These are phyloP conservation scores for Mystacides longicornis DNA, from an alignment of 2,888 invertebrate genomes.

Conservation along the genomic window DNA sequence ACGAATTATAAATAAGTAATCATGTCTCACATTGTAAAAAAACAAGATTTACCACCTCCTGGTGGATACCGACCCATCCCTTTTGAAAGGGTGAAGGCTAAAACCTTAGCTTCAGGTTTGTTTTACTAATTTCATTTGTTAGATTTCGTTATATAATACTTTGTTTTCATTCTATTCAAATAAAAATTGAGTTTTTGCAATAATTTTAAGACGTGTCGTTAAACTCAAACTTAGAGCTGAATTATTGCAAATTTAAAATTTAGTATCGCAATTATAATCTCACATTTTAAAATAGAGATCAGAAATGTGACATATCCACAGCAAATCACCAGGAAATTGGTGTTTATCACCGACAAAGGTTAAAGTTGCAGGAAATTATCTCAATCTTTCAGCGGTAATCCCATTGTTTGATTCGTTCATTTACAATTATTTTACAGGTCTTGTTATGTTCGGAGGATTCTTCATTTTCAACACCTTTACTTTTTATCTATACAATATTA, in stretches of 20 bases:
- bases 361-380: too few species aligned
- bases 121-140: background rate
- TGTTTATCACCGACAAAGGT: too few species aligned
- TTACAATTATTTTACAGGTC: constrained; percentile 47
- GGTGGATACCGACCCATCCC: constrained; percentile 82
- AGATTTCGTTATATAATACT: constrained; percentile 2
- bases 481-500: constrained; percentile 51
- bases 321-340: too few species aligned
- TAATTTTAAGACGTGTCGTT: too few species aligned
- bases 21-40: constrained; percentile 16
- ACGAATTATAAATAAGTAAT: background rate
- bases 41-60: constrained; percentile 87
- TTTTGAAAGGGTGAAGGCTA: constrained; percentile 65
- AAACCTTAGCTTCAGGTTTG: constrained; percentile 31
- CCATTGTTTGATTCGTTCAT: background rate
- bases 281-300: too few species aligned
- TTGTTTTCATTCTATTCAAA: too few species aligned
- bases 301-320: too few species aligned
- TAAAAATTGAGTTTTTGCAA: too few species aligned
- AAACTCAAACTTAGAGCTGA: too few species aligned
- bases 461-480: constrained; percentile 51
- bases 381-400: too few species aligned
- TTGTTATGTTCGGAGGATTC: constrained; percentile 55
- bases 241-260: too few species aligned
- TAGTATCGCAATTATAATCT: too few species aligned